These are phyloP conservation scores for Dipus sagitta DNA, from an alignment of 2,797 vertebrate species.

Conservation along the genomic window DNA sequence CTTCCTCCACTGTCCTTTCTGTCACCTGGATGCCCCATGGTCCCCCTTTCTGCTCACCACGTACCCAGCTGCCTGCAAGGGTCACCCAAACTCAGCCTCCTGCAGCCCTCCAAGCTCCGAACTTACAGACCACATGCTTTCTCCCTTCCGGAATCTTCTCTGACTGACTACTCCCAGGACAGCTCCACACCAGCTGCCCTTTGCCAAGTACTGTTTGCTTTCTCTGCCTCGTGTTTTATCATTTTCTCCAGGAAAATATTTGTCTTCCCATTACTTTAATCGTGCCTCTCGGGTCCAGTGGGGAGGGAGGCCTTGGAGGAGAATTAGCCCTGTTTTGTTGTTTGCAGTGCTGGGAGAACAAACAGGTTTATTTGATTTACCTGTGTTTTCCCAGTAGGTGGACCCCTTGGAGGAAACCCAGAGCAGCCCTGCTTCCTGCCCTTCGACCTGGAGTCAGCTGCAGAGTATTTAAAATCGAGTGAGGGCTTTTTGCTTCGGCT, in stretches of 20 bases:
- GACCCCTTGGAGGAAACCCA: conserved; percentile 78
- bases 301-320: conserved; percentile 54
- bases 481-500: background rate
- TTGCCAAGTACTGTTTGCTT: conserved; percentile 70
- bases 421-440: conserved; percentile 48
- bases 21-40: background rate
- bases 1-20: background rate
- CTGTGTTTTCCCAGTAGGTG: conserved; percentile 79
- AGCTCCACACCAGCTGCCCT: conserved; percentile 54
- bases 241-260: conserved; percentile 80
- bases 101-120: background rate
- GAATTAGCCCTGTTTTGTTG: conserved; percentile 62
- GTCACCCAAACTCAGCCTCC: background rate
- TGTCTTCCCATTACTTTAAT: conserved; percentile 79
- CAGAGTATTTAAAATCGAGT: background rate
- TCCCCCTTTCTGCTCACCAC: background rate
- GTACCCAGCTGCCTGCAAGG: background rate
- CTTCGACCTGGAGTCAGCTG: conserved; percentile 13
- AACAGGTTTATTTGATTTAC: conserved; percentile 79
- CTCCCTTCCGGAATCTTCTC: conserved; percentile 66
- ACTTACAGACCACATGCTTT: background rate
- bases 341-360: conserved; percentile 76
- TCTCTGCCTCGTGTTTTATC: conserved; percentile 71
- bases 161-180: background rate
- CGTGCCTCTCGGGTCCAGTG: conserved; percentile 15